phyloP scores from a whole-genome alignment of 1,140 invertebrate species.

The Papilio glaucus region DNA sequence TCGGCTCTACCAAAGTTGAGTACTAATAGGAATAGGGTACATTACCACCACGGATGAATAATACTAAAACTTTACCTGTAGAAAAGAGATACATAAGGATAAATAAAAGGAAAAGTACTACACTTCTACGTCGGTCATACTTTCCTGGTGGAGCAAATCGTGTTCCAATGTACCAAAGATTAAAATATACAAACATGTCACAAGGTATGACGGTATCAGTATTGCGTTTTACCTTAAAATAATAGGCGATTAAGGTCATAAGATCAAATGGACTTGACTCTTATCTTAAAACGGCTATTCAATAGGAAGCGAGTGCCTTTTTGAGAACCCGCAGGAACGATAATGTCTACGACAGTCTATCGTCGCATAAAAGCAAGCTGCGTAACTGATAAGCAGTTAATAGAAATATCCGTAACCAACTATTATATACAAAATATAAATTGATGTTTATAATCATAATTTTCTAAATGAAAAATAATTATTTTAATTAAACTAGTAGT shows the following conservation, averaged over 20 bases:
- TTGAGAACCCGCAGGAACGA: not conserved
- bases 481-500: too few relatives aligned
- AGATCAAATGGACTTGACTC: constrained; percentile 3
- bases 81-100: too few relatives aligned
- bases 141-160: too few relatives aligned
- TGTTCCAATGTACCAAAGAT: too few relatives aligned
- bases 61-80: too few relatives aligned
- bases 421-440: not conserved
- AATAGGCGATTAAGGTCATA: not conserved
- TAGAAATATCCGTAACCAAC: not conserved
- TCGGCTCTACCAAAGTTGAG: too few relatives aligned
- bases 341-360: constrained; percentile 17
- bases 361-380: not conserved
- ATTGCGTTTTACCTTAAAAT: not conserved
- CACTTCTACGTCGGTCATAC: too few relatives aligned
- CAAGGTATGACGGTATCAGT: not conserved
- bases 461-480: too few relatives aligned
- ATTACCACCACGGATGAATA: too few relatives aligned
- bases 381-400: not conserved
- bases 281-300: constrained; percentile 10
- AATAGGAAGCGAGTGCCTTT: not conserved
- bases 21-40: too few relatives aligned
- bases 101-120: too few relatives aligned
- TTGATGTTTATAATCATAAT: too few relatives aligned
- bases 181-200: not conserved